Conservation (phyloP, 2,888 invertebrate genomes). For the Xestia sexstrigata region DNA sequence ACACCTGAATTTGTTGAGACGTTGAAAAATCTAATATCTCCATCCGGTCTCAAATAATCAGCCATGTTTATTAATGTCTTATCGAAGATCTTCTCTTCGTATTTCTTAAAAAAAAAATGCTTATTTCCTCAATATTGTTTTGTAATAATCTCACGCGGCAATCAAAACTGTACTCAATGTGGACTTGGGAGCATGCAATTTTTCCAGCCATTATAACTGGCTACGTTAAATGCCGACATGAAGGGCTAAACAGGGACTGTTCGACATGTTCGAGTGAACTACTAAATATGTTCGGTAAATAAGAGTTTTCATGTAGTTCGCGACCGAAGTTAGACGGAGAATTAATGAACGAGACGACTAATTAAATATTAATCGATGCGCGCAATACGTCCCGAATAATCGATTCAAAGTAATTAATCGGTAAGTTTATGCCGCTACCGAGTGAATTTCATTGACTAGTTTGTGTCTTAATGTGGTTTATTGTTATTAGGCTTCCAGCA, state of each 20-base stretch:
- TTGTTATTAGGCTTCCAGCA: conserved; percentile 11
- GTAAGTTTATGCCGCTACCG: conserved; percentile 28
- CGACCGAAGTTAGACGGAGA: conserved; percentile 47
- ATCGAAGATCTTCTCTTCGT: neutral
- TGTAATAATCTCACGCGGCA: conserved; percentile 34
- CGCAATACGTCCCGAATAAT: conserved; percentile 49
- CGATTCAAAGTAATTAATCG: conserved; percentile 53
- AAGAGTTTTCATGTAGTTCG: conserved; percentile 53
- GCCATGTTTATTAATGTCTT: conserved; percentile 10
- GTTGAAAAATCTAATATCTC: conserved; percentile 24
- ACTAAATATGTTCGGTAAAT: conserved; percentile 55
- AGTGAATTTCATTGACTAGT: conserved; percentile 40
- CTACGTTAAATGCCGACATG: conserved; percentile 41
- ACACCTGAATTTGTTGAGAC: conserved; percentile 38
- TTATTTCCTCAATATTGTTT: conserved; percentile 19
- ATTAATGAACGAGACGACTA: conserved; percentile 63
- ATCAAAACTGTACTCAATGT: conserved; percentile 52
- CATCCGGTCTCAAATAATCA: conserved; percentile 20
- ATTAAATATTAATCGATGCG: conserved; percentile 68
- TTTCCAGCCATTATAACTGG: conserved; percentile 30
- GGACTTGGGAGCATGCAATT: conserved; percentile 35
- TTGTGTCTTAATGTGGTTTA: conserved; percentile 34
- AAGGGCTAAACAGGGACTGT: conserved; percentile 24
- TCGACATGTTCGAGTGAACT: conserved; percentile 44
- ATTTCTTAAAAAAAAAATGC: conserved; percentile 21